Percentiles rank a stretch among this genome's conserved stretches.
Evolutionary conservation across 2,113 vertebrate genomes (phyloP).

Genomic region (Etia nguti): DNA sequence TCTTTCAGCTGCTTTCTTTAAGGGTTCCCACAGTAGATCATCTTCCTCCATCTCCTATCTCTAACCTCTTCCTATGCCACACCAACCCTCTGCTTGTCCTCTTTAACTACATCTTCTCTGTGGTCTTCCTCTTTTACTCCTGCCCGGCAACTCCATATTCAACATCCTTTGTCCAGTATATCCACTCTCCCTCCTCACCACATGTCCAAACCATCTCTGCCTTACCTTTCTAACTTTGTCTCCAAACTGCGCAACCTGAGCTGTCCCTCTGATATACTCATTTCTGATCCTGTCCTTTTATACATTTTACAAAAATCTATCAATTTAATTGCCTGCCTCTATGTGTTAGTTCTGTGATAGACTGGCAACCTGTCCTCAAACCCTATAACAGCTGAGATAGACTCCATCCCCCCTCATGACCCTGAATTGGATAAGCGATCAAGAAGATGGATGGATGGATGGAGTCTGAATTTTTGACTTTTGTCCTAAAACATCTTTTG

Average conservation of each 20-base stretch:
- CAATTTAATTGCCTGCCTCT: not conserved
- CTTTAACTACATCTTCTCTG: not conserved
- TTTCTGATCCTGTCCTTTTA: not conserved
- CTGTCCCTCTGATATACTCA: not conserved
- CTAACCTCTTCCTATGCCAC: not conserved
- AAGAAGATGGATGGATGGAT: not conserved
- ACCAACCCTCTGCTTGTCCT: not conserved
- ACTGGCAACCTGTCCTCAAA: not conserved
- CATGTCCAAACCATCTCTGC: not conserved
- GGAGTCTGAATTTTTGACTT: not conserved
- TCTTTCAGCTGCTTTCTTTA: not conserved
- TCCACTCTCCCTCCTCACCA: not conserved
- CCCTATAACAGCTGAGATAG: not conserved
- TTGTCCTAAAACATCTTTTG: not conserved
- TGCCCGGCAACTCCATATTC: not conserved
- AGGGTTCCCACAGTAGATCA: not conserved
- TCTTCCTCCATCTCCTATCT: not conserved
- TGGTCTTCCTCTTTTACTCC: not conserved
- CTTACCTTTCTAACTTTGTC: not conserved
- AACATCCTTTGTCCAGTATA: not conserved
- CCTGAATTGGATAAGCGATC: not conserved
- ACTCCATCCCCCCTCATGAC: not conserved
- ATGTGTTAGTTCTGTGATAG: not conserved
- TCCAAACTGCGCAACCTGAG: not conserved
- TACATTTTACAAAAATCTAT: not conserved